These are phyloP conservation scores for Crossoptilon crossoptilon DNA, from an alignment of 2,797 vertebrate species.

Conservation along the genomic window DNA sequence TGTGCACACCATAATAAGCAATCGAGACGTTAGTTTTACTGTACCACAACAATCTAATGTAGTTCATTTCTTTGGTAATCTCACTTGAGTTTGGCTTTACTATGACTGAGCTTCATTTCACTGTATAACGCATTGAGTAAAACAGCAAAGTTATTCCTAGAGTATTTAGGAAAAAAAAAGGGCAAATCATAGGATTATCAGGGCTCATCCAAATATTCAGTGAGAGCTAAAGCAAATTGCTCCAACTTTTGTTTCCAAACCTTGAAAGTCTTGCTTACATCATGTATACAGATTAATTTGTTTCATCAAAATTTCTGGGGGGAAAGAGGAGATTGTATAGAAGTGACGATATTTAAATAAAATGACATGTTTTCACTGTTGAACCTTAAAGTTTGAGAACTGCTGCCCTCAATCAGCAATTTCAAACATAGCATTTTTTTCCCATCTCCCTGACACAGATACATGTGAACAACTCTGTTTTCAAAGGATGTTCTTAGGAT, in stretches of 20 bases:
- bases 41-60: slow-evolving; percentile 57
- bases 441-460: slow-evolving; percentile 19
- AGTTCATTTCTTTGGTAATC: slow-evolving; percentile 62
- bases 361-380: slow-evolving; percentile 69
- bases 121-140: slow-evolving; percentile 55
- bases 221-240: slow-evolving; percentile 73
- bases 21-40: slow-evolving; percentile 65
- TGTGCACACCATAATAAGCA: slow-evolving; percentile 63
- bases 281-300: slow-evolving; percentile 69
- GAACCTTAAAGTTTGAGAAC: slow-evolving; percentile 71
- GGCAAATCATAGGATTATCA: slow-evolving; percentile 43
- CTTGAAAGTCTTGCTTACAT: slow-evolving; percentile 68
- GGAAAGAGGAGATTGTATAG: slow-evolving; percentile 66
- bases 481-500: slow-evolving; percentile 43
- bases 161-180: slow-evolving; percentile 62
- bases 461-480: not conserved
- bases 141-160: slow-evolving; percentile 72
- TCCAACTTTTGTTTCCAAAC: slow-evolving; percentile 75
- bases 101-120: slow-evolving; percentile 66
- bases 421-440: slow-evolving; percentile 24
- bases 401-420: slow-evolving; percentile 65
- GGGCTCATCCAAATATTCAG: slow-evolving; percentile 45
- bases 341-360: slow-evolving; percentile 79
- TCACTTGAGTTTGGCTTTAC: slow-evolving; percentile 71
- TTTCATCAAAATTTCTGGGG: slow-evolving; percentile 59